Conservation (phyloP, 2,797 vertebrate genomes). For the Rhabdophis nuchalis region DNA sequence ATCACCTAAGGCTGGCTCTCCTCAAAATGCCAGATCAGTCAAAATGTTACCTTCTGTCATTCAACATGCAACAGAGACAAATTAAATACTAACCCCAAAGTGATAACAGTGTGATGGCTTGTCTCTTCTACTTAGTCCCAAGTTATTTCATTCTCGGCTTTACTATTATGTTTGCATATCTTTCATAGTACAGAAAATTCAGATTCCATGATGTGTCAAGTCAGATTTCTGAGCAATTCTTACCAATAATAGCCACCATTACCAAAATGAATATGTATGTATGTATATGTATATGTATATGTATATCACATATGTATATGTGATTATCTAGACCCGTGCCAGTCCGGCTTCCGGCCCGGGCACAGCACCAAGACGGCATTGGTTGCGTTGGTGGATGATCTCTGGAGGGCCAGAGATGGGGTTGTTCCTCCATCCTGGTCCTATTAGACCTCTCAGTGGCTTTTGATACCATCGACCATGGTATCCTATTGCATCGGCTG, state of each 20-base stretch:
- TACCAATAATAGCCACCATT: conserved; percentile 41
- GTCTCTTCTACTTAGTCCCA: neutral
- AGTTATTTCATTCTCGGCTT: conserved; percentile 9
- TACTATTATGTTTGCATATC: neutral
- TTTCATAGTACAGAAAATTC: conserved; percentile 10
- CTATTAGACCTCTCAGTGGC: too few species aligned
- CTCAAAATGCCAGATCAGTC: neutral
- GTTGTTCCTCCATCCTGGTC: too few species aligned
- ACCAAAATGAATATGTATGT: conserved; percentile 14
- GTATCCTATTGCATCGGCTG: too few species aligned
- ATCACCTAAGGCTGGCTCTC: neutral
- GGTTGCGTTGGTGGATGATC: too few species aligned
- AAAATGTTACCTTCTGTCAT: neutral
- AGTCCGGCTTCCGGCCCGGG: too few species aligned
- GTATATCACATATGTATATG: too few species aligned
- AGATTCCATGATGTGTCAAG: conserved; percentile 25
- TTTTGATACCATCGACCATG: too few species aligned
- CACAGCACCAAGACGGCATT: too few species aligned
- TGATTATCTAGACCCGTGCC: too few species aligned
- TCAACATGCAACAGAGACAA: conserved; percentile 14
- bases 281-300: too few species aligned
- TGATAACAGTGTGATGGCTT: conserved; percentile 15
- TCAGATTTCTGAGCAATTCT: conserved; percentile 39
- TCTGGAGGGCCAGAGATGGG: too few species aligned
- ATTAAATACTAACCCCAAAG: neutral